Percentiles rank a stretch among this genome's conserved stretches.
Evolutionary conservation across 2,888 invertebrate species (phyloP).

Genomic region (Amphipyra berbera): DNA sequence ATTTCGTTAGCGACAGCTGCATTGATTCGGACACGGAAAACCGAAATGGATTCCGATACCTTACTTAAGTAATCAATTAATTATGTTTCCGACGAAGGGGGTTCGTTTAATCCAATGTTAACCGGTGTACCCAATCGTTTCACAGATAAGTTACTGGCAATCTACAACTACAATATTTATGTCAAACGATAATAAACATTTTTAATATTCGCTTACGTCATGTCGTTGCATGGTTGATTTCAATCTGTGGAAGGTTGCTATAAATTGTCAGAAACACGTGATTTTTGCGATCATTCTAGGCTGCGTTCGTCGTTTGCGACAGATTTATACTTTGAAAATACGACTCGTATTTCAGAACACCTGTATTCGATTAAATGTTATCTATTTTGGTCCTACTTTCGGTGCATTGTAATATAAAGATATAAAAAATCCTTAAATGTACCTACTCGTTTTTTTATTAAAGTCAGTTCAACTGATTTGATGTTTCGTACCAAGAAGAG

Average conservation of each 20-base stretch:
- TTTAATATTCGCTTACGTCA: constrained; percentile 40
- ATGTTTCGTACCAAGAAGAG: not conserved
- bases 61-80: too few species aligned
- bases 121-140: too few species aligned
- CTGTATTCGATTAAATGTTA: not conserved
- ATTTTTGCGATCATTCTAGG: constrained; percentile 24
- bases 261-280: constrained; percentile 35
- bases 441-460: too few species aligned
- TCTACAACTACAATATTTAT: constrained; percentile 21
- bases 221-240: constrained; percentile 47
- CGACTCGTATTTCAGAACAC: constrained; percentile 10
- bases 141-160: too few species aligned
- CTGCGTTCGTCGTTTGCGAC: constrained; percentile 36
- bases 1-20: too few species aligned
- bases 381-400: too few species aligned
- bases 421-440: too few species aligned
- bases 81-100: too few species aligned
- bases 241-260: constrained; percentile 32
- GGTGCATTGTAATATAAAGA: too few species aligned
- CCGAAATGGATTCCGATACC: too few species aligned
- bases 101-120: too few species aligned
- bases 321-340: constrained; percentile 27
- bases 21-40: too few species aligned
- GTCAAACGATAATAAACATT: constrained; percentile 24
- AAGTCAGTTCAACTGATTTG: not conserved